Conservation (phyloP, 2,888 invertebrate genomes). For the Trissolcus brochymenae region DNA sequence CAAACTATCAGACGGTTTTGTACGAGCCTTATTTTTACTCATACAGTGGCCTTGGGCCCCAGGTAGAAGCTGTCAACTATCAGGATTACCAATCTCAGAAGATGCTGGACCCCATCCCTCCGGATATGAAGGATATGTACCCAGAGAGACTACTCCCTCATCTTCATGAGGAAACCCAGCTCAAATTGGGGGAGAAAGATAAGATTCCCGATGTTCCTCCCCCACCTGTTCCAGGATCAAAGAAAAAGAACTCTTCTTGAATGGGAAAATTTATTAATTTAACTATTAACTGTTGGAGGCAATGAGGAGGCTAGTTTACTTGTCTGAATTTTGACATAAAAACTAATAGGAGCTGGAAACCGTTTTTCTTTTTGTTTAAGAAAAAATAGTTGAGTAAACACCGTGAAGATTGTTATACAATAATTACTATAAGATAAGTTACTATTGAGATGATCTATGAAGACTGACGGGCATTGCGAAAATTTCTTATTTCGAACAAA, state of each 20-base stretch:
- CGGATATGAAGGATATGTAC: constrained; percentile 52
- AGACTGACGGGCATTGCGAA: too few relatives aligned
- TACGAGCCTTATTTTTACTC: constrained; percentile 71
- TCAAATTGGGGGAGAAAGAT: constrained; percentile 14
- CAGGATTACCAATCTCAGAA: constrained; percentile 66
- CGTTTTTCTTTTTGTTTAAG: too few relatives aligned
- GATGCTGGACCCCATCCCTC: constrained; percentile 63
- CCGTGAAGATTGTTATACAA: too few relatives aligned
- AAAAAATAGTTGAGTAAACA: too few relatives aligned
- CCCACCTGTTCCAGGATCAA: constrained; percentile 41
- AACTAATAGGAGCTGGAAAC: too few relatives aligned
- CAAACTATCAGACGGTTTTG: constrained; percentile 70
- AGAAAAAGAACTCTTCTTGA: constrained; percentile 20
- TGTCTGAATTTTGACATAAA: too few relatives aligned
- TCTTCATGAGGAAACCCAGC: constrained; percentile 61
- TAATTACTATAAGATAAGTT: too few relatives aligned
- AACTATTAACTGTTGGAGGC: not conserved
- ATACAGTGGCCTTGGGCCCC: constrained; percentile 66
- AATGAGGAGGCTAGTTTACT: not conserved
- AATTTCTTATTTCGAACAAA: too few relatives aligned
- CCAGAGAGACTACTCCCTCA: constrained; percentile 61
- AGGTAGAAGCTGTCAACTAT: constrained; percentile 65
- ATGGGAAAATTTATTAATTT: not conserved
- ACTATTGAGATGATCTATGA: too few relatives aligned
- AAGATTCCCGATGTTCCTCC: constrained; percentile 51